phyloP scores from a whole-genome alignment of 2,797 vertebrate species.

The Taenioides sp. region DNA sequence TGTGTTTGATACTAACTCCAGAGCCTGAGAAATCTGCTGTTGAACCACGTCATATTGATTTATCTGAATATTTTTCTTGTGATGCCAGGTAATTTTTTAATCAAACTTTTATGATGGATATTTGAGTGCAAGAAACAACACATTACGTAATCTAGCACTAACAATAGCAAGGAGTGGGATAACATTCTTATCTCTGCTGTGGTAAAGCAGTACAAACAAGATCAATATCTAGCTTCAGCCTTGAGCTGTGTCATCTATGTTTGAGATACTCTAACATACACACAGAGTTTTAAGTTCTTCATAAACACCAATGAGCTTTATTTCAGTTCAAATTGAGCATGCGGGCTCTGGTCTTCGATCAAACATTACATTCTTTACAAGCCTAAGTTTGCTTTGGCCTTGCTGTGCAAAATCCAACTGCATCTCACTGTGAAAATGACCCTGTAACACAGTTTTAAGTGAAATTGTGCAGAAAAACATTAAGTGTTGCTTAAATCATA shows the following conservation, averaged over 20 bases:
- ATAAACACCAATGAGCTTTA: constrained; percentile 58
- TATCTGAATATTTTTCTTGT: constrained; percentile 22
- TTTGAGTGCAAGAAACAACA: constrained; percentile 8
- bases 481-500: constrained; percentile 49
- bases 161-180: constrained; percentile 10
- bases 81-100: constrained; percentile 22
- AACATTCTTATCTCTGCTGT: constrained; percentile 41
- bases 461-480: constrained; percentile 70
- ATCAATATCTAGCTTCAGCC: constrained; percentile 30
- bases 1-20: constrained; percentile 34
- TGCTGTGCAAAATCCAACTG: constrained; percentile 62
- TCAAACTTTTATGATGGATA: constrained; percentile 6
- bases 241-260: constrained; percentile 36
- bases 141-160: constrained; percentile 9
- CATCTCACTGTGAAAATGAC: constrained; percentile 68
- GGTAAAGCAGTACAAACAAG: constrained; percentile 53
- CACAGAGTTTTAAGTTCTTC: constrained; percentile 44
- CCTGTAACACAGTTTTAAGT: constrained; percentile 39
- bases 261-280: constrained; percentile 39
- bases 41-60: constrained; percentile 4
- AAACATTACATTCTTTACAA: constrained; percentile 75
- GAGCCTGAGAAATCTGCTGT: background rate
- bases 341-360: constrained; percentile 70
- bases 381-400: constrained; percentile 74
- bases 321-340: constrained; percentile 76